Base-by-base conservation (phyloP, 2,113 vertebrate genomes). In the Ardeotis arabs region DNA sequence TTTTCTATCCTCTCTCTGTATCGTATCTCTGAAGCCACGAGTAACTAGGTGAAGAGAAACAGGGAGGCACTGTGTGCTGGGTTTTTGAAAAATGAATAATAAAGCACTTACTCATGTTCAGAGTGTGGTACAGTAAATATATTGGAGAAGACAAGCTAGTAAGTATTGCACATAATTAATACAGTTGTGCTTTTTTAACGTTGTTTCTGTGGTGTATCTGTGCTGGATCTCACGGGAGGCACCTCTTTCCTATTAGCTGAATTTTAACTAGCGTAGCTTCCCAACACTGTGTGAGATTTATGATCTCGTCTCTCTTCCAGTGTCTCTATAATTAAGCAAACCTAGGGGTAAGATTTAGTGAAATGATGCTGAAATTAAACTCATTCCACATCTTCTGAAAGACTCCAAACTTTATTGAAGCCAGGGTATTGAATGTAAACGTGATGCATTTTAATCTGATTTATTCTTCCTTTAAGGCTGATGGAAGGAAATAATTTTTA, bases 321-420 rank as follows among this genome's bases (percentile, higher is more conserved):
- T 28, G 69, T 72, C 37, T 94, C 89, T 86, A 76, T 80, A 96
- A 97, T 96, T 97, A 98, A 93, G 76, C 92, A 95, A 97, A 76
- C 62, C 91, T 88, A 25, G 56, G 74, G 28, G 44, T 92, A 88
- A 96, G 63, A 90, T 94, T 94, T 96, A 96, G 91, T 93, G 69
- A 92, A 96, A 93, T 47, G 58, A 80, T 78, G 72, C 41, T 79
- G 80, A 97, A 96, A 94, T 96, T 70, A 87, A 76, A 90, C 27
- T 84, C 20, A 87, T 96, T 92, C 76, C 6, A 17, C 52, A 55
- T 92, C 68, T 92, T 92, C 82, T 92, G 88, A 78, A 93, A 93
- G 56, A 55, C 60, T 95, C 72, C 60, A 39, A 78, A 84, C 37
- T 41, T 66, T 50, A 64, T 29, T 76, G 73, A 58, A 87, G 56